Evolutionary conservation across 2,888 invertebrate species (phyloP).

Genomic region (Slavum lentiscoides): DNA sequence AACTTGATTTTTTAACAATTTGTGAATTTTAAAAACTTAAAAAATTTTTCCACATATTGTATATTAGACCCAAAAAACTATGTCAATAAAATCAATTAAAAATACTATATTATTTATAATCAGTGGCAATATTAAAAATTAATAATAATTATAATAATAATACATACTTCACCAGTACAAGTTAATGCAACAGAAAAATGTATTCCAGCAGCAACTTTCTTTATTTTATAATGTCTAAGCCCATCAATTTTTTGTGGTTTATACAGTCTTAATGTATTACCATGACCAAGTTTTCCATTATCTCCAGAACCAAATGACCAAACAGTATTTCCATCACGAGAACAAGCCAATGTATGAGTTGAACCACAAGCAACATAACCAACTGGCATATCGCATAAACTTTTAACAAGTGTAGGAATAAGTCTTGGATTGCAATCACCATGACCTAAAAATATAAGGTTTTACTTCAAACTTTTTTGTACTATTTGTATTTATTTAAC

Average conservation of each 20-base stretch:
- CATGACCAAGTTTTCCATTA: constrained; percentile 64
- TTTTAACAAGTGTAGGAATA: constrained; percentile 66
- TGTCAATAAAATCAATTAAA: too few species aligned
- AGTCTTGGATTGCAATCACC: constrained; percentile 67
- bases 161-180: constrained; percentile 61
- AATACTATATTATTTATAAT: too few species aligned
- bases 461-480: background rate
- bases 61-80: too few species aligned
- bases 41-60: too few species aligned
- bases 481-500: background rate
- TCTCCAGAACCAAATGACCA: constrained; percentile 67
- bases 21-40: too few species aligned
- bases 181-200: constrained; percentile 65
- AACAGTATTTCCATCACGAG: constrained; percentile 64
- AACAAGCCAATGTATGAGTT: constrained; percentile 64
- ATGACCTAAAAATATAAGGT: constrained; percentile 61
- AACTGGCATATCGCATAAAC: constrained; percentile 62
- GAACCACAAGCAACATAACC: constrained; percentile 66
- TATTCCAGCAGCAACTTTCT: constrained; percentile 65
- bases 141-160: background rate
- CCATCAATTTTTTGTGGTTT: constrained; percentile 67
- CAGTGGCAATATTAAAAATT: too few species aligned
- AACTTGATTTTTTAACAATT: too few species aligned
- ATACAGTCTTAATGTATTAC: constrained; percentile 63
- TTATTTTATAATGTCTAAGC: constrained; percentile 64